Evolutionary conservation across 2,888 invertebrate genomes (phyloP).

Genomic region (Temnothorax ravouxi): DNA sequence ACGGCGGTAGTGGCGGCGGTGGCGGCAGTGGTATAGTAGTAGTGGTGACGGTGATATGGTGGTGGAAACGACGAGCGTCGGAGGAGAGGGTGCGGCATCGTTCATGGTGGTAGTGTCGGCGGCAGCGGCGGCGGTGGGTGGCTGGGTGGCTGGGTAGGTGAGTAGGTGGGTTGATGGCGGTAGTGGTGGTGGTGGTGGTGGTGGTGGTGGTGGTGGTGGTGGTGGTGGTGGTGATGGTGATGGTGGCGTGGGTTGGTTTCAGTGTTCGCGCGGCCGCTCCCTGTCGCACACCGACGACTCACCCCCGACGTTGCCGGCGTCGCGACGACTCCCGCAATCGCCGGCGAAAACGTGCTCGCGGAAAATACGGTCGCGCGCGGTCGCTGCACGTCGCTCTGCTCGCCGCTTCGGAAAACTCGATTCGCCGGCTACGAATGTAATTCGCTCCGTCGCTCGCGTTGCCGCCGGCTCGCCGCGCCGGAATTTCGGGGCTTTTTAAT

Average conservation of each 20-base stretch:
- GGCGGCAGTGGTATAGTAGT: neutral
- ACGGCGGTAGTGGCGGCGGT: neutral
- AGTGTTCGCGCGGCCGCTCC: conserved; percentile 86
- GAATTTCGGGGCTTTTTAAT: conserved; percentile 53
- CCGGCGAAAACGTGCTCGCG: conserved; percentile 75
- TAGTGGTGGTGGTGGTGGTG: conserved; percentile 64
- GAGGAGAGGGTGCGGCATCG: conserved; percentile 73
- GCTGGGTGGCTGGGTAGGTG: conserved; percentile 17
- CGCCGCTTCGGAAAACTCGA: conserved; percentile 52
- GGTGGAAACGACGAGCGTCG: conserved; percentile 58
- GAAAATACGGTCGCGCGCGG: conserved; percentile 64
- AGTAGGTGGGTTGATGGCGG: conserved; percentile 58
- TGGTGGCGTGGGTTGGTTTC: conserved; percentile 81
- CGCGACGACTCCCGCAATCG: conserved; percentile 73
- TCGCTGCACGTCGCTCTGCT: conserved; percentile 8
- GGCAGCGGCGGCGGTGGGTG: conserved; percentile 61
- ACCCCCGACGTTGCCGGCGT: conserved; percentile 73
- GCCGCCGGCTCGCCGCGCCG: conserved; percentile 21
- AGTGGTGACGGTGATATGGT: conserved; percentile 19
- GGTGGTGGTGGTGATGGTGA: conserved; percentile 75
- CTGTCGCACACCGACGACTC: conserved; percentile 82
- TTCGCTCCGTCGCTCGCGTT: conserved; percentile 24
- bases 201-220: conserved; percentile 73
- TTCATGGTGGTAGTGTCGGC: conserved; percentile 56
- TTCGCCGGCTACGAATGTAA: conserved; percentile 50